Evolutionary conservation across 2,797 vertebrate species (phyloP).

Genomic region (Oreochromis grahami): DNA sequence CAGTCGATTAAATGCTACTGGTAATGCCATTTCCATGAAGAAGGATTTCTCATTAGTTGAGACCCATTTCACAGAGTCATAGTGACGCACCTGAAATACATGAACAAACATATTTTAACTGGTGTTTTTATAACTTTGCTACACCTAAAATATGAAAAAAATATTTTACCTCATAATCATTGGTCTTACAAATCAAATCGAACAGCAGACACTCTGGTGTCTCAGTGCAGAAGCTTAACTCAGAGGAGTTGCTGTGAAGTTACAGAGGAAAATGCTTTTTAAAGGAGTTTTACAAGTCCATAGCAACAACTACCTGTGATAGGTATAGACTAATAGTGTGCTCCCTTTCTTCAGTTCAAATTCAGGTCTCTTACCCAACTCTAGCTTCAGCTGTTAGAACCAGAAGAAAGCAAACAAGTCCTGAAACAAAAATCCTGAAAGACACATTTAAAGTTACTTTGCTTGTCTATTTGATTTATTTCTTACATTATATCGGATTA

Average conservation of each 20-base stretch:
- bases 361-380: conserved; percentile 63
- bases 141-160: neutral
- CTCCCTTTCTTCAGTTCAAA: neutral
- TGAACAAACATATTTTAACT: neutral
- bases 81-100: conserved; percentile 68
- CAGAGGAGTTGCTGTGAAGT: conserved; percentile 55
- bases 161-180: conserved; percentile 56
- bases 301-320: neutral
- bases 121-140: neutral
- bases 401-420: conserved; percentile 58
- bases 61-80: conserved; percentile 67
- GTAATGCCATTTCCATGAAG: conserved; percentile 40
- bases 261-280: neutral
- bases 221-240: conserved; percentile 52
- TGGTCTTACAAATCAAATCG: conserved; percentile 52
- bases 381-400: conserved; percentile 61
- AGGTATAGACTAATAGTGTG: neutral
- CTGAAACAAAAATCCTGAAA: conserved; percentile 65
- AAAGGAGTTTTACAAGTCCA: neutral
- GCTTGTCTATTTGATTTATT: neutral
- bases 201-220: conserved; percentile 69
- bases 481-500: neutral
- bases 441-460: neutral
- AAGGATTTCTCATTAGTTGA: conserved; percentile 29
- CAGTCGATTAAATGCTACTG: conserved; percentile 57